Conservation (phyloP, 2,888 invertebrate genomes). For the Erebia aethiops region DNA sequence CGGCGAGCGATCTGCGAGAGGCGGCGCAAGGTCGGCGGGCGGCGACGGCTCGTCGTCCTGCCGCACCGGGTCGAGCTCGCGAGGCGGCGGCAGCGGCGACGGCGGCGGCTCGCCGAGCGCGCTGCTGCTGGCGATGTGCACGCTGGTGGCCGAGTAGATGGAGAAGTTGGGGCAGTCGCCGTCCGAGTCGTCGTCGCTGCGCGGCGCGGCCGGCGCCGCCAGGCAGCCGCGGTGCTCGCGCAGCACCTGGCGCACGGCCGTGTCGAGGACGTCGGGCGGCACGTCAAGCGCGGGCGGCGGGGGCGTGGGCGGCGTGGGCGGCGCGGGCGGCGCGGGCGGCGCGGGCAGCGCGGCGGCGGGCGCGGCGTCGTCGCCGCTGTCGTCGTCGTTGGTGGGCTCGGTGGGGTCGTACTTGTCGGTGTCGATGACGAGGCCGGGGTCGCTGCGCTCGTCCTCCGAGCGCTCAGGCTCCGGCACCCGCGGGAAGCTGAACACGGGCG, state of each 20-base stretch:
- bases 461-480: constrained; percentile 61
- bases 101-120: constrained; percentile 41
- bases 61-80: constrained; percentile 52
- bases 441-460: constrained; percentile 81
- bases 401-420: constrained; percentile 83
- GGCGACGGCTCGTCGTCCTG: constrained; percentile 49
- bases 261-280: constrained; percentile 58
- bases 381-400: constrained; percentile 76
- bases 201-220: constrained; percentile 42
- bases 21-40: not conserved
- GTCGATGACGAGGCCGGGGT: constrained; percentile 83
- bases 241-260: constrained; percentile 68
- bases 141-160: constrained; percentile 91
- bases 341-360: constrained; percentile 28
- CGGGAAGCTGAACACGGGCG: constrained; percentile 65
- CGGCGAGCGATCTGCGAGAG: not conserved
- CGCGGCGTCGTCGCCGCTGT: constrained; percentile 54
- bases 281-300: constrained; percentile 49
- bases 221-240: constrained; percentile 63
- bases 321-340: constrained; percentile 26
- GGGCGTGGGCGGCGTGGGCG: constrained; percentile 27
- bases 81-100: constrained; percentile 35
- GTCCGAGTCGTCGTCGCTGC: constrained; percentile 78
- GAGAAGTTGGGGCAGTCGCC: constrained; percentile 93
- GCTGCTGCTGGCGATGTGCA: constrained; percentile 84